phyloP scores from a whole-genome alignment of 2,113 vertebrate species.

The Loxodonta africana region DNA sequence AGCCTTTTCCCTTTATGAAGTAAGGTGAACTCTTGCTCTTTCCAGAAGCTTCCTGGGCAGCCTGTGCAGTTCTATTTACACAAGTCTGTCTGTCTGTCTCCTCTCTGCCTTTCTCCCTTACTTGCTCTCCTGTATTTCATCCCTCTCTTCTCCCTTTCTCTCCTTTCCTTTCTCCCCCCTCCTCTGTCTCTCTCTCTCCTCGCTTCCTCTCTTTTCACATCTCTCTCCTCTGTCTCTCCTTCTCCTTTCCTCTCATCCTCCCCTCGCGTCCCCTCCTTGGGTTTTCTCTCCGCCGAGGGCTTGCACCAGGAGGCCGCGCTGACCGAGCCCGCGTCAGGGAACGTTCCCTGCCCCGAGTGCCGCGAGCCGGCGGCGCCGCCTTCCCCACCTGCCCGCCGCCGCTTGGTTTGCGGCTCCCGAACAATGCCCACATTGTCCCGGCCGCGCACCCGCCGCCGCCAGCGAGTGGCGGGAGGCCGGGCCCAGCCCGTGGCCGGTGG shows the following conservation, averaged over 20 bases:
- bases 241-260: not conserved
- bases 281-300: not conserved
- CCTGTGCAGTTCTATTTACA: not conserved
- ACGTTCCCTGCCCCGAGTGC: not conserved
- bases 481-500: slow-evolving; percentile 62
- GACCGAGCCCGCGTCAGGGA: not conserved
- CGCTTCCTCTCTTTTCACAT: not conserved
- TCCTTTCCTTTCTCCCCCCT: not conserved
- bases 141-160: too few species aligned
- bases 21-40: slow-evolving; percentile 85
- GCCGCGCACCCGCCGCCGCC: not conserved
- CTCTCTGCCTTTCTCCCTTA: fast-evolving
- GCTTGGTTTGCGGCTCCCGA: slow-evolving; percentile 26
- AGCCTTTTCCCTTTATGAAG: slow-evolving; percentile 77
- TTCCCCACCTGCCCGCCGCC: slow-evolving; percentile 77
- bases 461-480: slow-evolving; percentile 51
- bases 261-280: not conserved
- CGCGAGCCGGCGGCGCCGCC: not conserved
- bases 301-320: not conserved
- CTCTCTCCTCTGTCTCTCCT: not conserved
- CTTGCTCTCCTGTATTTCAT: too few species aligned
- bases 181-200: not conserved
- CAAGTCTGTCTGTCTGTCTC: not conserved
- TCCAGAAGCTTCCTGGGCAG: slow-evolving; percentile 69
- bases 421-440: slow-evolving; percentile 77